Conservation (phyloP, 2,113 vertebrate species). For the Chinchilla lanigera region DNA sequence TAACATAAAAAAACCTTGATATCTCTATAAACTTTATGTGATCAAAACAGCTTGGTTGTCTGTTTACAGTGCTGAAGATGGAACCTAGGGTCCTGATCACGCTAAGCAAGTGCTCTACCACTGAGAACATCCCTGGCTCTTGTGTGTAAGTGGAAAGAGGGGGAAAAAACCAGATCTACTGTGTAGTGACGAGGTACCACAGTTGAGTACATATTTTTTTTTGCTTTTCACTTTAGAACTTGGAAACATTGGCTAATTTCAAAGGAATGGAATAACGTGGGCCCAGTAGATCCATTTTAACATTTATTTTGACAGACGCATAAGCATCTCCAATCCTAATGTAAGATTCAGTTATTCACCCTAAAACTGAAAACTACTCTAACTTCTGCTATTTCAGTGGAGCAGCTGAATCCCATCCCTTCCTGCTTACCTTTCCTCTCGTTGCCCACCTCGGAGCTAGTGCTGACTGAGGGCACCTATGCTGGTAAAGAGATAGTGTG, state of each 20-base stretch:
- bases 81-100: neutral
- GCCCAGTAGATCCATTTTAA: neutral
- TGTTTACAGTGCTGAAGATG: neutral
- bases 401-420: neutral
- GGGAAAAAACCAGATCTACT: too few relatives aligned
- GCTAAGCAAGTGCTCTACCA: neutral
- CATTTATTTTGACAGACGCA: neutral
- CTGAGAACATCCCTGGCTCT: neutral
- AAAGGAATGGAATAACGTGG: neutral
- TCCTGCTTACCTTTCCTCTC: neutral
- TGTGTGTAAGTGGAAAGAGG: neutral
- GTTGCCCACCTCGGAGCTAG: neutral
- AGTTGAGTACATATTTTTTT: neutral
- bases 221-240: neutral
- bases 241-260: neutral
- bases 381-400: neutral
- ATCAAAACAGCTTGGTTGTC: neutral
- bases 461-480: neutral
- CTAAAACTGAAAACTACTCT: conserved; percentile 34
- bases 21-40: too few relatives aligned
- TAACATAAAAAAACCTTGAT: neutral
- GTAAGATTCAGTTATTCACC: neutral
- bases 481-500: neutral
- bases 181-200: neutral
- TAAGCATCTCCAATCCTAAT: neutral